Base-by-base conservation (phyloP, 2,113 vertebrate genomes). In the Cettia cetti region DNA sequence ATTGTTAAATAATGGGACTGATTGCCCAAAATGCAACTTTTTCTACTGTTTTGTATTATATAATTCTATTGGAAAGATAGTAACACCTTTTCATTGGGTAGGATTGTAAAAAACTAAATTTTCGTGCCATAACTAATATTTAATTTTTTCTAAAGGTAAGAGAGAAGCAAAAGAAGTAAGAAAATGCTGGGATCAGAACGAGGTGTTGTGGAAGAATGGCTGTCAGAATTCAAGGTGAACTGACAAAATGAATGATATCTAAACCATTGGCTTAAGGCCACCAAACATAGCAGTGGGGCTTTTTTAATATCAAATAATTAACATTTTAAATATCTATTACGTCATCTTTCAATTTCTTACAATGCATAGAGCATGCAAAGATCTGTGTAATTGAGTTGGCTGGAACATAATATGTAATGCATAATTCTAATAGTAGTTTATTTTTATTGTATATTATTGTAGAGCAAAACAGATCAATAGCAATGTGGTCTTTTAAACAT, bases 181-280 rank as follows among this genome's bases (percentile, higher is more conserved):
- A 99, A 99, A 98, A 99, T 99, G 99, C 98, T 99, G 98, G 98
- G 98, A 96, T 98, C 99, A 94, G 98, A 99, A 97, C 98, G 98
- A 89, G 96, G 98, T 75, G 98, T 99, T 28, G 99, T 99, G 57
- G 99, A 99, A 98, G 99, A 99, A 98, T 99, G 99, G 99, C 98
- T 99, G 93, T 99, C 99, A 90, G 99, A 99, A 98, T 99, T 99
- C 98, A 99, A 99, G 99, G 99, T 99, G 97, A 98, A 77, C n/a
- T 85, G 52, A 85, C 77, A 60, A 64, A 77, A 79, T 45, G 21
- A 52, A 75, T 89, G 53, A 44, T 68, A 40, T 6, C 50, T 60
- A 30, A 80, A 72, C 13, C 10, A 7, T 40, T 90, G 18, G 18
- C 44, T 75, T 71, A 59, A 47, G 71, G 44, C 42, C 28, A 60